phyloP scores from a whole-genome alignment of 2,888 invertebrate species.

The Empis livida region DNA sequence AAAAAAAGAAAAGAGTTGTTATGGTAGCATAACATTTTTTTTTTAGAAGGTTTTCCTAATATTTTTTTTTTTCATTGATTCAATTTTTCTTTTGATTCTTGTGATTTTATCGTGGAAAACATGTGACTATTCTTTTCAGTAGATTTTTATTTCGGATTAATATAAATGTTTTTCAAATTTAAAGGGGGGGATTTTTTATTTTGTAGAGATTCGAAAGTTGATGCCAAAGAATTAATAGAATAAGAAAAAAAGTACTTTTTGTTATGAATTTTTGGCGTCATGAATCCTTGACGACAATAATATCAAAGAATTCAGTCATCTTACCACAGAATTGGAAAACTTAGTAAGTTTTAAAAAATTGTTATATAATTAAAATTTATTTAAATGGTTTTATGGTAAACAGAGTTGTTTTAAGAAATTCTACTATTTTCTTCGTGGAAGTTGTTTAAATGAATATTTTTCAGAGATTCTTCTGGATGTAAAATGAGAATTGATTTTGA shows the following conservation, averaged over 20 bases:
- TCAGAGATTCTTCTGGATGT: no score
- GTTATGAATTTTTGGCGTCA: conserved; percentile 12
- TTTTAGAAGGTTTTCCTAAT: background rate
- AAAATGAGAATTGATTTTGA: no score
- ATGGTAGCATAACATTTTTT: conserved; percentile 16
- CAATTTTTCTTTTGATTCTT: no score
- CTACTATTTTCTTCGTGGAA: no score
- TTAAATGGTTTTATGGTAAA: no score
- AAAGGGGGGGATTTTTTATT: background rate
- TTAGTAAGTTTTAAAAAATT: no score
- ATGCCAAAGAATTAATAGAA: conserved; percentile 12
- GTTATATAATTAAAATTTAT: no score
- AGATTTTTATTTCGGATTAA: conserved; percentile 2
- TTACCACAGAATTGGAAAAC: conserved; percentile 5
- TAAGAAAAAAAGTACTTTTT: conserved; percentile 6
- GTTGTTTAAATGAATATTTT: no score
- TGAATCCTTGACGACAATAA: conserved; percentile 13
- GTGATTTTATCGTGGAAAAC: background rate
- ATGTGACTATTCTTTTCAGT: conserved; percentile 3
- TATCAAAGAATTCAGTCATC: conserved; percentile 5
- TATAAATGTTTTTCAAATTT: conserved; percentile 10
- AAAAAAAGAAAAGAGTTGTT: conserved; percentile 17
- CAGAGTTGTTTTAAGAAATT: no score
- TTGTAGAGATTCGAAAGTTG: conserved; percentile 8
- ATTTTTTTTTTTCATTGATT: no score